Evolutionary conservation across 2,797 vertebrate genomes (phyloP), one percentile per base, ranked within the genome.

Genomic region (Phrynocephalus guinanensis): DNA sequence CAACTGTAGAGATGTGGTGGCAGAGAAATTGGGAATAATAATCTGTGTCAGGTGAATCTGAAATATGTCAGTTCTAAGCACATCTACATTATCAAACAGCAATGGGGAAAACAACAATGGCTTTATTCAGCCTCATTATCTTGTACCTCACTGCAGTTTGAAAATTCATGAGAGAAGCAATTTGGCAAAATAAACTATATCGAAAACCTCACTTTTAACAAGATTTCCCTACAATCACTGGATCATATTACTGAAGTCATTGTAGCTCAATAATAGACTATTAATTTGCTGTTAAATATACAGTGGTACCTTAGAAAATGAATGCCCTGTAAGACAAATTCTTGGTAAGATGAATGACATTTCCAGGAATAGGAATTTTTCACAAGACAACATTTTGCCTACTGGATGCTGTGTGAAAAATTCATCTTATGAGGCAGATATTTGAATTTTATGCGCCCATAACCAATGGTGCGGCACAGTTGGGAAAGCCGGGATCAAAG

Each of bases 231-330:
- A 82, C 75, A 90, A 70, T 90, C 88, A 82, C 77, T 91, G 85
- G 86, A 89, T 88, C 89, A 76, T 86, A 92, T 89, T 89, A 91
- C 93, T 79, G 83, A 84, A 83, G 75, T 89, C 91, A 87, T 90
- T 90, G 93, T 88, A 93, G 91, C 82, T 93, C 91, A 93, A 90
- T 86, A 89, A 93, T 67, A 72, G 71, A 82, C 92, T 95, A 71
- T 94, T 94, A 89, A 93, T 89, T 92, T 90, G 90, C 91, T 84
- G 87, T 86, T 90, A 93, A 93, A 93, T 44, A 94, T 93, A 44
- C 38, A 5, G 38, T 44, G 38, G 38, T 5, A 44, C 38, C 38
- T 44, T 44, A 44, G 38, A 5, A 44, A 44, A 44, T 44, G 3
- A 44, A 5, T 44, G 38, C 38, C 38, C 38, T 44, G 38, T 44